phyloP scores from a whole-genome alignment of 2,113 vertebrate species.

The Scytalopus superciliaris region DNA sequence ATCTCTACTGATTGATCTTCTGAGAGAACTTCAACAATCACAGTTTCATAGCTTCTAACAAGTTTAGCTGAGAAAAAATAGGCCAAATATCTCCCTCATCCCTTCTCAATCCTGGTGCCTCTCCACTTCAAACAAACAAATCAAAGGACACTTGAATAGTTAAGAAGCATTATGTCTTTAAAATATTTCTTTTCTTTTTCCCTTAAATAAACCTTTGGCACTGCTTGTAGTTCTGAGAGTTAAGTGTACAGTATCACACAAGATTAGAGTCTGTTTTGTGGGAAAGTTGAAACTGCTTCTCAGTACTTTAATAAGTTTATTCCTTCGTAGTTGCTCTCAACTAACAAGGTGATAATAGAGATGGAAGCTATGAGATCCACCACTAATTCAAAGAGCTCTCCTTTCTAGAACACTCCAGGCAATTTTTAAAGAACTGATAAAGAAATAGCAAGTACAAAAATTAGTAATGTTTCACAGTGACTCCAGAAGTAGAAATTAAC shows the following conservation, averaged over 20 bases:
- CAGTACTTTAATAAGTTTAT: background rate
- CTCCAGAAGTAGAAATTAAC: background rate
- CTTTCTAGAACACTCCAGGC: background rate
- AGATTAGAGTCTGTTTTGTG: background rate
- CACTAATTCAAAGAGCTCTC: background rate
- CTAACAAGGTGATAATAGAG: background rate
- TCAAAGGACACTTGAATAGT: background rate
- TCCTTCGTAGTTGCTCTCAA: background rate
- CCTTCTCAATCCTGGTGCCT: background rate
- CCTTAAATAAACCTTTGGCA: fast-evolving
- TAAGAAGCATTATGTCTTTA: background rate
- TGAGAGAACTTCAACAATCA: background rate
- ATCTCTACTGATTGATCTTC: background rate
- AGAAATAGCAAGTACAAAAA: background rate
- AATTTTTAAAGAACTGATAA: background rate
- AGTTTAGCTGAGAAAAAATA: background rate
- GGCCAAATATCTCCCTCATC: background rate
- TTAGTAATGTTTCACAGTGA: background rate
- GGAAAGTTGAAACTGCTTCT: background rate
- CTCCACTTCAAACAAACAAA: background rate
- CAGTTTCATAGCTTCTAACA: background rate
- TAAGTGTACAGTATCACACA: background rate
- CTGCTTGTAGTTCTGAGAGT: background rate
- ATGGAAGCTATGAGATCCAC: background rate
- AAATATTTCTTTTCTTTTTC: background rate